Percentiles rank a stretch among this genome's conserved stretches.
phyloP scores from a whole-genome alignment of 2,888 invertebrate genomes.

The Resseliella maxima region DNA sequence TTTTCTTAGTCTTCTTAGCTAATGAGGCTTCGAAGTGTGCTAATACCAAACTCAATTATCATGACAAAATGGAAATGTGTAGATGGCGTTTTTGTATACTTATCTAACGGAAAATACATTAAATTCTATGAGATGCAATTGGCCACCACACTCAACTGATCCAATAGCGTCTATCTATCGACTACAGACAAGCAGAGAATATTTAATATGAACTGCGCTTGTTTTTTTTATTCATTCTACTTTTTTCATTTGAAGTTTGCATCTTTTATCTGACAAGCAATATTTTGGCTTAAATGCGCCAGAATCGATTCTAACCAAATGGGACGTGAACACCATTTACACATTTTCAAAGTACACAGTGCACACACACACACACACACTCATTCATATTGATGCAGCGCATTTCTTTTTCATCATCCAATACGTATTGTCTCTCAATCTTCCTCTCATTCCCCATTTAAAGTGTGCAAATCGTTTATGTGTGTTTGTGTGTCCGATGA shows the following conservation, averaged over 20 bases:
- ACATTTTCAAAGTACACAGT: conserved; percentile 1
- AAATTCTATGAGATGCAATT: too few species aligned
- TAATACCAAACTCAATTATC: too few species aligned
- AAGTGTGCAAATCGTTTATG: background rate
- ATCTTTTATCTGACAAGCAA: conserved; percentile 34
- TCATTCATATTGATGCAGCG: too few species aligned
- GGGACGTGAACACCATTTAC: conserved; percentile 23
- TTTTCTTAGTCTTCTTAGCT: too few species aligned
- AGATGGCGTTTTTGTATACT: too few species aligned
- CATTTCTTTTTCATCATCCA: background rate
- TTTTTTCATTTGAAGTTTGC: background rate
- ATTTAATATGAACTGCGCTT: background rate
- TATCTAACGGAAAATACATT: too few species aligned
- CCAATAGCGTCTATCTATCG: background rate
- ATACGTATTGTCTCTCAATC: background rate
- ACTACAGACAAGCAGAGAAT: conserved; percentile 12
- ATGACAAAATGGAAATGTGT: too few species aligned
- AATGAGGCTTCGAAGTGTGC: too few species aligned
- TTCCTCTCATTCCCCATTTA: background rate
- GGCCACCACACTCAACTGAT: background rate
- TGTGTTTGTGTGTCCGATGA: background rate
- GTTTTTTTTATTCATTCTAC: background rate
- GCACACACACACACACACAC: background rate
- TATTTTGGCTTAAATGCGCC: conserved; percentile 29
- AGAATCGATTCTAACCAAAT: conserved; percentile 1